A percentile compares a stretch with the other conserved stretches of the same genome.
Conservation (phyloP, 2,888 invertebrate species). For the Abscondita cerata region DNA sequence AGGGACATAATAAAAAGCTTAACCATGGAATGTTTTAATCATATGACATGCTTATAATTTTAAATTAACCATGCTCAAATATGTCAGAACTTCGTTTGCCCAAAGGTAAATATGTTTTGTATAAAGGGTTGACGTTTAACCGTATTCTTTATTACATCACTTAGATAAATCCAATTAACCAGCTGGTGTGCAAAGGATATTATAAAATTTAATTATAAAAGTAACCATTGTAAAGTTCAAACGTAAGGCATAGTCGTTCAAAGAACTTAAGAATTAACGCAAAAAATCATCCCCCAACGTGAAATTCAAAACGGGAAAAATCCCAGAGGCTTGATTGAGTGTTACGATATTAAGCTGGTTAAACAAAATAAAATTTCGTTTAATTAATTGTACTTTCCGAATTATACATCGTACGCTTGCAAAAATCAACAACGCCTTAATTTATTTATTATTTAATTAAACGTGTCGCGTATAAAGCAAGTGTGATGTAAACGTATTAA, state of each 20-base stretch:
- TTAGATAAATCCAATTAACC: slow-evolving; percentile 48
- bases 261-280: slow-evolving; percentile 13
- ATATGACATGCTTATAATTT: slow-evolving; percentile 53
- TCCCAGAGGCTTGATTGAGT: slow-evolving; percentile 9
- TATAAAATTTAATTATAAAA: slow-evolving; percentile 48
- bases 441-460: slow-evolving; percentile 13
- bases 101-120: slow-evolving; percentile 40
- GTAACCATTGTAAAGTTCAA: slow-evolving; percentile 39
- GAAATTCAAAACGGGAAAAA: slow-evolving; percentile 11
- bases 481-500: slow-evolving; percentile 1
- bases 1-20: slow-evolving; percentile 47
- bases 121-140: slow-evolving; percentile 41
- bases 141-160: slow-evolving; percentile 46
- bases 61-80: slow-evolving; percentile 52
- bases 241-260: slow-evolving; percentile 17
- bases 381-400: slow-evolving; percentile 7
- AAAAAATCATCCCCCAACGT: slow-evolving; percentile 9
- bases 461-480: slow-evolving; percentile 8
- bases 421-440: slow-evolving; percentile 12
- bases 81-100: slow-evolving; percentile 41
- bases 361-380: slow-evolving; percentile 12
- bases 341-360: slow-evolving; percentile 9
- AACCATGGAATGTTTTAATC: slow-evolving; percentile 52
- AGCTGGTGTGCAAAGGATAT: slow-evolving; percentile 45
- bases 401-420: neutral